These are phyloP conservation scores for Pangasius mekongensis DNA, from an alignment of 2,797 vertebrate genomes.

Conservation along the genomic window DNA sequence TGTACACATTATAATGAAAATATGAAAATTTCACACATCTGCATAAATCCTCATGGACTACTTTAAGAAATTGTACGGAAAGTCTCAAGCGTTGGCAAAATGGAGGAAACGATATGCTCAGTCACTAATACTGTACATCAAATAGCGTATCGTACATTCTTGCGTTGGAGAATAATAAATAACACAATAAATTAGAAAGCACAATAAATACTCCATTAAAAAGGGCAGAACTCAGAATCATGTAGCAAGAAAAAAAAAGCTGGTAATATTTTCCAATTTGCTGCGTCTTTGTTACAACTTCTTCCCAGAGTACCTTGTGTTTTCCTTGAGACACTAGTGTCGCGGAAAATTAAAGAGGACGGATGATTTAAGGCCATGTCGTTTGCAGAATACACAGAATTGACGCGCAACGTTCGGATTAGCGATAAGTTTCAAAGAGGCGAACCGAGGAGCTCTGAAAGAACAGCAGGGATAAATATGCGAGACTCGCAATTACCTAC, in stretches of 20 bases:
- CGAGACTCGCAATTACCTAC: not conserved
- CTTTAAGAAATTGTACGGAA: slow-evolving; percentile 15
- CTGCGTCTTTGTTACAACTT: slow-evolving; percentile 12
- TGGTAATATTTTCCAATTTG: slow-evolving; percentile 42
- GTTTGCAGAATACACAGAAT: slow-evolving; percentile 45
- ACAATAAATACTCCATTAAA: slow-evolving; percentile 57
- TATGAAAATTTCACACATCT: slow-evolving; percentile 25
- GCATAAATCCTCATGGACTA: slow-evolving; percentile 4
- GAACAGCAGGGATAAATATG: not conserved
- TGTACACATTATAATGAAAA: slow-evolving; percentile 17
- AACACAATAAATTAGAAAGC: slow-evolving; percentile 62
- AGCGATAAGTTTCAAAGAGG: slow-evolving; percentile 27
- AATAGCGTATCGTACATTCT: slow-evolving; percentile 43
- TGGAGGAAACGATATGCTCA: slow-evolving; percentile 36
- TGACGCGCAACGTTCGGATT: slow-evolving; percentile 39
- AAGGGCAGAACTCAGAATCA: slow-evolving; percentile 60
- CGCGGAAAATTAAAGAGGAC: slow-evolving; percentile 11
- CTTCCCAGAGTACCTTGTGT: slow-evolving; percentile 43
- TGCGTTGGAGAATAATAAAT: slow-evolving; percentile 55
- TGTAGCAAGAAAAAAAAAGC: slow-evolving; percentile 43
- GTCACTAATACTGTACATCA: slow-evolving; percentile 54
- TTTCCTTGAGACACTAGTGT: slow-evolving; percentile 36
- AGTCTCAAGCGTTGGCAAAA: not conserved
- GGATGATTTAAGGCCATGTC: slow-evolving; percentile 53
- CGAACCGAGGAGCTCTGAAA: slow-evolving; percentile 24